phyloP scores from a whole-genome alignment of 2,888 invertebrate genomes.

The Meteorus colon region DNA sequence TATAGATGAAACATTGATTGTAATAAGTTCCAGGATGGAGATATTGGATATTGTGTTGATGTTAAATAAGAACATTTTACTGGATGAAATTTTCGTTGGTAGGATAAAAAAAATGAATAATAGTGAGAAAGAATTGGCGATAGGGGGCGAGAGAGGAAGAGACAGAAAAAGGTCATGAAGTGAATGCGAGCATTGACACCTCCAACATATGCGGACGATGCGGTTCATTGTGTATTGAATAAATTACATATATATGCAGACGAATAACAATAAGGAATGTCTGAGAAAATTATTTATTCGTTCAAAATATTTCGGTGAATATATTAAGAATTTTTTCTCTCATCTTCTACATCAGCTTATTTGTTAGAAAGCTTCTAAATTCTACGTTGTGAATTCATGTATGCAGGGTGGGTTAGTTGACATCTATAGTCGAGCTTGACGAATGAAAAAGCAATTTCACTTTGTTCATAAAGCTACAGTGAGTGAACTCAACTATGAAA shows the following conservation, averaged over 20 bases:
- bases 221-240: background rate
- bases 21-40: too few species aligned
- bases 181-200: conserved; percentile 24
- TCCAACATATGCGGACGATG: background rate
- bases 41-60: too few species aligned
- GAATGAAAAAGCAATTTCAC: conserved; percentile 5
- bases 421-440: background rate
- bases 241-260: background rate
- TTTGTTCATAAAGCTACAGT: background rate
- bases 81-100: too few species aligned
- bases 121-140: background rate
- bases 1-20: too few species aligned
- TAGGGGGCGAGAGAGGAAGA: background rate
- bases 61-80: too few species aligned
- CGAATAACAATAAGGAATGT: background rate
- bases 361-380: too few species aligned
- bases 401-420: too few species aligned
- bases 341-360: too few species aligned
- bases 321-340: too few species aligned
- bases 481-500: background rate
- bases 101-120: background rate
- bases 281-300: too few species aligned
- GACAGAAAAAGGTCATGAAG: conserved; percentile 25
- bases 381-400: too few species aligned
- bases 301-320: too few species aligned